Evolutionary conservation across 1,140 invertebrate genomes (phyloP), one percentile per base, ranked within the genome.

Genomic region (Trachymyrmex septentrionalis): DNA sequence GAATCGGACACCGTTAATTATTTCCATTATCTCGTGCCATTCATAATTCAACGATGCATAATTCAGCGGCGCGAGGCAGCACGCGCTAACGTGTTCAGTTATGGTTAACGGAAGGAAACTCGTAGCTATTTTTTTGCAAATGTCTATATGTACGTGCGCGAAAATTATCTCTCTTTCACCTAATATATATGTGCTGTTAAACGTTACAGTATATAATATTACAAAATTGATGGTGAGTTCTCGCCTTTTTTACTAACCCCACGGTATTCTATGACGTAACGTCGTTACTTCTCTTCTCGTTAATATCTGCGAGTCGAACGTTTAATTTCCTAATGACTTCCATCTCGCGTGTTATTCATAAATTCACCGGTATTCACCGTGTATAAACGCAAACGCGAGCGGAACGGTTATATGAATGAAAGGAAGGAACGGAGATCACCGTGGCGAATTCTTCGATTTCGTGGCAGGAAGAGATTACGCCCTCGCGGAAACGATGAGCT

Each of bases 401-500:
- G 27, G 61, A 69, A 77, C 38, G 72, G 53, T 77, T 53, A 16
- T 64, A n/a, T 44, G 53, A 77, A 50, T 19, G 34, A 53, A 21
- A 73, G 16, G n/a, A 66, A 38, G 38, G 21, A 76, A 59, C 55
- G 53, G 61, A 69, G 67, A 89, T 80, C 50, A 73, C 30, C 88
- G 73, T 87, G 75, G 88, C 80, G 86, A 90, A 90, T 89, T 90
- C 86, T 90, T 87, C 86, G 88, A 89, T 90, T 87, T 82, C 89
- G 89, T 90, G 89, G 88, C 27, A 77, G 72, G 73, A 64, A 63
- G 88, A 84, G 72, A 90, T 90, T 90, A 90, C 80, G 48, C 59
- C 69, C 30, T 82, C 86, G 57, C 88, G 89, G 89, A 90, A 90
- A 90, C 89, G 89, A 90, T 90, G 75, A 90, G 89, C 89, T 90